Evolutionary conservation across 2,797 vertebrate species (phyloP).

Genomic region (Alosa sapidissima): DNA sequence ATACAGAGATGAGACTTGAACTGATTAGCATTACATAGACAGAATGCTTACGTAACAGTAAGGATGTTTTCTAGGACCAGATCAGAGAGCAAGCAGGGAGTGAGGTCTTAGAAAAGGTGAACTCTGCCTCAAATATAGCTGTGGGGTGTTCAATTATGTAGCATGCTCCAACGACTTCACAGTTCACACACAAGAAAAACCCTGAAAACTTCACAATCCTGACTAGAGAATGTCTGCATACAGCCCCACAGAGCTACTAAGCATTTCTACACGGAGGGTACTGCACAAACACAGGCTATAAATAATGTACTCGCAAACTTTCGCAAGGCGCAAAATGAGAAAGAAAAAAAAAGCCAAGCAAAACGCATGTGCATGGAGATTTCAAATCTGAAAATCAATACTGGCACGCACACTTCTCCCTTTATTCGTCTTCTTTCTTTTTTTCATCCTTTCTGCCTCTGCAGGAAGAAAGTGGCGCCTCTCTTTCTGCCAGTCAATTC

Average conservation of each 20-base stretch:
- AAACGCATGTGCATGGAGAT: neutral
- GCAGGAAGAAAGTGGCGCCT: neutral
- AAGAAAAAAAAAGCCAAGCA: neutral
- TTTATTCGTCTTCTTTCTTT: constrained; percentile 1
- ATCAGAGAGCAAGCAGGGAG: neutral
- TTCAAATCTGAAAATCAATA: constrained; percentile 12
- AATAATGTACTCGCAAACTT: neutral
- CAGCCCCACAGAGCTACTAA: neutral
- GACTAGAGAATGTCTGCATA: neutral
- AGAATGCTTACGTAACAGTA: neutral
- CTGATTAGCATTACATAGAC: neutral
- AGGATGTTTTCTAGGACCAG: neutral
- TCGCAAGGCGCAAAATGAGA: neutral
- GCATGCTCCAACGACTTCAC: neutral
- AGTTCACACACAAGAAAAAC: neutral
- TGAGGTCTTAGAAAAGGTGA: neutral
- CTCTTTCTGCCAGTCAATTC: neutral
- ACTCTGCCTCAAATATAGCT: neutral
- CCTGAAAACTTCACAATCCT: neutral
- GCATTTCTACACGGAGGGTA: neutral
- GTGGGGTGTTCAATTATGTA: neutral
- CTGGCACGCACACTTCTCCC: neutral
- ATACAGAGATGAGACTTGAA: neutral
- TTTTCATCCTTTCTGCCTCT: neutral
- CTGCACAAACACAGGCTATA: constrained; percentile 13